Evolutionary conservation across 2,113 vertebrate genomes (phyloP).

Genomic region (Mus pahari): DNA sequence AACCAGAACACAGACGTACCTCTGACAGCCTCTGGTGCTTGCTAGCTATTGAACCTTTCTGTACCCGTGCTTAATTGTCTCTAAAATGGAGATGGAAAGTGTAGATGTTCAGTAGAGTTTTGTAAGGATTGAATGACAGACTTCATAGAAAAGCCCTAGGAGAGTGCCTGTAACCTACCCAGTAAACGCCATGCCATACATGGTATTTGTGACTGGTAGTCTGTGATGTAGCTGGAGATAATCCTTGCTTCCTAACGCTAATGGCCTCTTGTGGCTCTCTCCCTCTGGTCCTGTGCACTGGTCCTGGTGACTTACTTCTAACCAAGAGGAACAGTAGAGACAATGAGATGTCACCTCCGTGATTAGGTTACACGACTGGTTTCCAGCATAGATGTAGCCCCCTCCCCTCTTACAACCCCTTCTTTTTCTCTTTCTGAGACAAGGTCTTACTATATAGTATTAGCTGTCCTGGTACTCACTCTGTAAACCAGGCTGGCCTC

Average conservation of each 20-base stretch:
- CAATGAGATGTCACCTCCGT: background rate
- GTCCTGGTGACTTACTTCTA: constrained; percentile 1
- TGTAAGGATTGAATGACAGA: background rate
- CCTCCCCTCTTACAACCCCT: background rate
- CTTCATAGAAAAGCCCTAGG: background rate
- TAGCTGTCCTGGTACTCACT: background rate
- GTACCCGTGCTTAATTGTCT: background rate
- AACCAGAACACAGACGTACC: background rate
- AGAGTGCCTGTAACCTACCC: background rate
- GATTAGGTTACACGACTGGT: background rate
- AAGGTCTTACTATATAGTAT: background rate
- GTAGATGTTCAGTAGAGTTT: background rate
- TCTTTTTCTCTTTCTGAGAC: background rate
- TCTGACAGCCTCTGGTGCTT: background rate
- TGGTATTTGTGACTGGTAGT: background rate
- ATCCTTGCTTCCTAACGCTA: background rate
- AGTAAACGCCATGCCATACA: background rate
- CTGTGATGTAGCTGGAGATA: background rate
- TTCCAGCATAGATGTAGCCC: background rate
- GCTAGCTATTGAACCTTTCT: background rate
- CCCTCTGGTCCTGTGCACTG: background rate
- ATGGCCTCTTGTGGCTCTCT: background rate
- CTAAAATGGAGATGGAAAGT: background rate
- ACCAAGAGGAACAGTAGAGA: background rate
- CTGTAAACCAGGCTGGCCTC: background rate